Base-by-base conservation (phyloP, 2,888 invertebrate species). In the Ectemnius lituratus region DNA sequence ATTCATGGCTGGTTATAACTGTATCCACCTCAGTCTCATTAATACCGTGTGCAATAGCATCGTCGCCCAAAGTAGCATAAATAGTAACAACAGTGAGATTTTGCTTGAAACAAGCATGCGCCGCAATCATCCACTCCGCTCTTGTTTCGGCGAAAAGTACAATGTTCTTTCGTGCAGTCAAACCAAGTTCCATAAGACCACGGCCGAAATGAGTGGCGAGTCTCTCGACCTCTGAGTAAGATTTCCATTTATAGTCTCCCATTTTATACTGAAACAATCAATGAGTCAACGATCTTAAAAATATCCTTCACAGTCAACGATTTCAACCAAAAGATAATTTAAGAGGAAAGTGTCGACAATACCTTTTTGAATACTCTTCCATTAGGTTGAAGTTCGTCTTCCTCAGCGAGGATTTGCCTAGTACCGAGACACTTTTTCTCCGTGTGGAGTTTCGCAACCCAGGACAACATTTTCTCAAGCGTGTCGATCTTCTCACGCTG, bases 101-200 rank as follows among this genome's bases (percentile, higher is more conserved):
- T 91, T 96, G 97, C 90, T 97, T 97, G 92, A 99, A 98, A 91
- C 98, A 96, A 67, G 98, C 98, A 88, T 99, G 97, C 0, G 98
- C 98, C 0, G 98, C 96, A 63, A 99, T 93, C 95, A 99, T 96
- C 99, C 99, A 99, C 92, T 99, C 99, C 62, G 97, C 97, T 83
- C 99, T 93, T 0, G 99, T 99, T 92, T 99, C 99, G 0, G 99
- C 98, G 92, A 98, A 99, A 88, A 99, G 95, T 68, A 97, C 97
- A 82, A 99, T 93, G 90, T 96, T 97, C 76, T 94, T 92, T 11
- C 93, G 93, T 8, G 96, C 94, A 83, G 92, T 91, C 85, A 96
- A 94, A 37, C 97, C 98, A 49, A 97, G 91, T 86, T 94, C 95
- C 56, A 95, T 93, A 77, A 99, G 92, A 0, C 99, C 99, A 70